Base-by-base conservation (phyloP, 2,888 invertebrate genomes). In the Bursaphelenchus okinawaensis region DNA sequence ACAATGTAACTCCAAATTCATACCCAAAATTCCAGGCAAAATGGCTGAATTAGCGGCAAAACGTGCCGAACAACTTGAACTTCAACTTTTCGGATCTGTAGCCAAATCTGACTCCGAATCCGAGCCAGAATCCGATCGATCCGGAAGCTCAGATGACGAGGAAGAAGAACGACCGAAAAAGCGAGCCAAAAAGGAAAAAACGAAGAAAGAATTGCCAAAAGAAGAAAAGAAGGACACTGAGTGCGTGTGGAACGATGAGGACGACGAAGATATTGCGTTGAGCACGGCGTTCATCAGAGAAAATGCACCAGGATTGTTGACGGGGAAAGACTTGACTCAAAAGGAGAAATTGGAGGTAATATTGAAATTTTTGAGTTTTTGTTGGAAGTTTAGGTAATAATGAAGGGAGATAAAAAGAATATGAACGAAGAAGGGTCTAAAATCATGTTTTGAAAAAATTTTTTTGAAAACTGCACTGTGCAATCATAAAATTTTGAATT, bases 231-330 rank as follows among this genome's bases (percentile, higher is more conserved):
- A 22, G 1, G 26, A 56, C 4, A 56, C 58, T 2, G 24, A 40
- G 6, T 29, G 31, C 19, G 40, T 58, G 7, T 58, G 58, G 58
- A 24, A 20, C 19, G 58, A 58, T 24, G 58, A 58, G 7, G 58
- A 58, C 58, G 58, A 58, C 7, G 29, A 7, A 9, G 40, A 40
- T 4, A 23, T 19, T 7, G 27, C 29, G n/a, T 8, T 58, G 19
- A 40, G 40, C 40, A 40, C 40, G n/a, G 1, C 40, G 6, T 40
- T 40, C 40, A 40, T 40, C 40, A 12, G 40, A 40, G 40, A 40
- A 40, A 40, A 40, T 40, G 40, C 40, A 1, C 40, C 40, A n/a
- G 40, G 40, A 40, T n/a, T 40, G 3, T 40, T 40, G 40, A 40
- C 40, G 40, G 40, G 40, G n/a, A 40, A 40, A n/a, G 40, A 40